Evolutionary conservation across 2,888 invertebrate genomes (phyloP).

Genomic region (Caenorhabditis virilis): DNA sequence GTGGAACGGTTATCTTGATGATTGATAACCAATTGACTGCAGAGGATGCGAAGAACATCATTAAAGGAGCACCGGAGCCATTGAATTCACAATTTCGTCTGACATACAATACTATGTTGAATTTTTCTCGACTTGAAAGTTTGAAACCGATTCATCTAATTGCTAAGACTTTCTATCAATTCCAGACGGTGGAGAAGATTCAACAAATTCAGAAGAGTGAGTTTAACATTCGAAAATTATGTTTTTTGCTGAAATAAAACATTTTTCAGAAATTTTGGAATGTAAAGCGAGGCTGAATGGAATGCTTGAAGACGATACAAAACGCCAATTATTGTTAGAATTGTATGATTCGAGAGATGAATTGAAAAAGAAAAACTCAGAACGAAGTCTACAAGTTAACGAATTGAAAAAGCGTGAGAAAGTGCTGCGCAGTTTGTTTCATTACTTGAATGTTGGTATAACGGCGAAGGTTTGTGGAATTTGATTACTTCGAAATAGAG

Average conservation of each 20-base stretch:
- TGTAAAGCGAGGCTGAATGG: constrained; percentile 6
- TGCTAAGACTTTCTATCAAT: constrained; percentile 96
- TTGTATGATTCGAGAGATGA: constrained; percentile 78
- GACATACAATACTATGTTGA: constrained; percentile 98
- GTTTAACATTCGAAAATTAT: no score
- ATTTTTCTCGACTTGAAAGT: constrained; percentile 88
- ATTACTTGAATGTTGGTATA: no score
- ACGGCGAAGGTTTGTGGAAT: no score
- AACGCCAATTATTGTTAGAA: no score
- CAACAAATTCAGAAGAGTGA: constrained; percentile 85
- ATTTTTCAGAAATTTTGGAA: constrained; percentile 12
- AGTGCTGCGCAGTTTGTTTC: constrained; percentile 87
- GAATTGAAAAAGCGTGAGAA: constrained; percentile 77
- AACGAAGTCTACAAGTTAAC: constrained; percentile 89
- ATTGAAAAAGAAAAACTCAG: constrained; percentile 82
- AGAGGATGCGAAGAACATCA: constrained; percentile 73
- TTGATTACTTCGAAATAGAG: no score
- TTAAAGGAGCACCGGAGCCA: constrained; percentile 86
- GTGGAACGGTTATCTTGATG: constrained; percentile 94
- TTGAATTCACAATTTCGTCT: constrained; percentile 98
- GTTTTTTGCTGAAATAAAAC: no score
- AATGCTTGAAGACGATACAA: constrained; percentile 91
- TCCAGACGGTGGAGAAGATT: constrained; percentile 94
- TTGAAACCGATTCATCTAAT: constrained; percentile 99
- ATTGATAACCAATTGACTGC: constrained; percentile 88